Evolutionary conservation across 2,113 vertebrate genomes (phyloP), one percentile per base, ranked within the genome.

Genomic region (Lampris megalopsis): DNA sequence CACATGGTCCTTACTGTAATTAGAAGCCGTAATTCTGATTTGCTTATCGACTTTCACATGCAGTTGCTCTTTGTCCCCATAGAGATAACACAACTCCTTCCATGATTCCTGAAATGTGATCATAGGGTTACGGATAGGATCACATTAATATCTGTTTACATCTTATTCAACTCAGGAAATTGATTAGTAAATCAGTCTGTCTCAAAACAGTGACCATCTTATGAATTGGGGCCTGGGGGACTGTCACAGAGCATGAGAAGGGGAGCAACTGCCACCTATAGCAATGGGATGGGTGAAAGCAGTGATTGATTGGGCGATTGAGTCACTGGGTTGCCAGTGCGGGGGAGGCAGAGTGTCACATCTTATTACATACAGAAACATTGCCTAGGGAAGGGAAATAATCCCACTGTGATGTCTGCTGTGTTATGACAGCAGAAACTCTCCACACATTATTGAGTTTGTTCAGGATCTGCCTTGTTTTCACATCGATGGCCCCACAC

Each of bases 271-370:
- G 48, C 71, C 82, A 87, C 84, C 82, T 83, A 81, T 68, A 45
- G 43, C 79, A 24, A 71, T 68, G 68, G 81, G 77, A 79, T 52
- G 57, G 73, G 56, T 74, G 48, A 7, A 75, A 40, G 53, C 50
- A 37, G 13, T 70, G 88, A 89, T 83, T 87, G 88, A 90, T 89
- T 78, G 82, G 71, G 67, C 76, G 65, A 60, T 79, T 74, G 83
- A 90, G 81, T 89, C 76, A 67, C 70, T 77, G 66, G 57, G 81
- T 80, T 70, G 70, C 69, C 68, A 81, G 75, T 10, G 24, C 71
- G 78, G 54, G 58, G 69, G 87, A 88, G 83, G 79, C 80, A 84
- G 69, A 76, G 82, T 90, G 89, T 90, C 89, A 87, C 75, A 83
- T 89, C 79, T 88, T 80, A 89, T 91, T 89, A 91, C 4, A 4